Evolutionary conservation across 2,797 vertebrate genomes (phyloP).

Genomic region (Staurois parvus): DNA sequence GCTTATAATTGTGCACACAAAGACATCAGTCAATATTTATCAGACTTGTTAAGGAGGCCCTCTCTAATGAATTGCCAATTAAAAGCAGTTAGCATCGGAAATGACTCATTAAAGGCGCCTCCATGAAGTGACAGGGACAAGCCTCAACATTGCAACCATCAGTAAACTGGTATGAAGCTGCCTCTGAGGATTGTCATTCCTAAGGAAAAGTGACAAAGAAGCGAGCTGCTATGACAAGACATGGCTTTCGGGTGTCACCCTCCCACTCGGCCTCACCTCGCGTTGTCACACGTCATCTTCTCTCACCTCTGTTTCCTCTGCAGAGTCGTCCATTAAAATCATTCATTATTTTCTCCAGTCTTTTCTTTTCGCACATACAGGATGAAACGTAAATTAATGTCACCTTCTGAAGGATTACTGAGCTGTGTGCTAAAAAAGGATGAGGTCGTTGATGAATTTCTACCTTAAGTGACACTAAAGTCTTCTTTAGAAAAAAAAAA

Average conservation of each 20-base stretch:
- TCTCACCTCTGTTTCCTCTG: constrained; percentile 2
- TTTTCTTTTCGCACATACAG: background rate
- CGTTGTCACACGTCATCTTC: background rate
- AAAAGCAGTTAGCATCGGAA: constrained; percentile 22
- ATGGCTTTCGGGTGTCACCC: background rate
- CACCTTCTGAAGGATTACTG: constrained; percentile 3
- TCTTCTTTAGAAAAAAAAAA: too few relatives aligned
- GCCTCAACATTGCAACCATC: background rate
- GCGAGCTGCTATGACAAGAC: background rate
- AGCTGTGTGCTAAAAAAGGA: background rate
- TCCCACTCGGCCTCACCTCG: background rate
- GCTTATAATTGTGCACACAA: background rate
- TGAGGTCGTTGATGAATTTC: background rate
- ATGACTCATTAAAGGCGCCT: constrained; percentile 24
- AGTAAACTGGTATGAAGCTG: background rate
- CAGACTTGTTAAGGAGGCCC: background rate
- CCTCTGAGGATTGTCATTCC: background rate
- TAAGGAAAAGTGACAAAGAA: background rate
- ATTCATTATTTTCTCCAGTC: constrained; percentile 3
- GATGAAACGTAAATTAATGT: constrained; percentile 1
- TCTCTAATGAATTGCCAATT: constrained; percentile 44
- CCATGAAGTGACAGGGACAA: background rate
- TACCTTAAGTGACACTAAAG: too few relatives aligned
- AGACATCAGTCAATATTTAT: constrained; percentile 53
- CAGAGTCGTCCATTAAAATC: constrained; percentile 3